A percentile compares a stretch with the other conserved stretches of the same genome.
phyloP scores from a whole-genome alignment of 2,797 vertebrate species.

The Peromyscus aztecus region DNA sequence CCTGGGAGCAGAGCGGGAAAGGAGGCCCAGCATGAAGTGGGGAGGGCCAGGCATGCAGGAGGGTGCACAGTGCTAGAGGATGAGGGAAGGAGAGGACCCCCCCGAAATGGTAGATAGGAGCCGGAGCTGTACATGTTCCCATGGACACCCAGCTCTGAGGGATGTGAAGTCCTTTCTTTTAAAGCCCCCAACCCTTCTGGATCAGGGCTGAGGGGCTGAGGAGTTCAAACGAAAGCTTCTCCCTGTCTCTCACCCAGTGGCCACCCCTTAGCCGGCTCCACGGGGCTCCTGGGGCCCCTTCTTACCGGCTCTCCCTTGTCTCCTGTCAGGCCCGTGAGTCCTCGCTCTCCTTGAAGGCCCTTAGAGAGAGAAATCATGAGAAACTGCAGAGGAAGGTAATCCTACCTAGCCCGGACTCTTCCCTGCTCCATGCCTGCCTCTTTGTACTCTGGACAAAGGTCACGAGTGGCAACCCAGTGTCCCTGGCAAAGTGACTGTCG shows the following conservation, averaged over 20 bases:
- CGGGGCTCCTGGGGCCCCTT: neutral
- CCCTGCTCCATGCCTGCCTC: neutral
- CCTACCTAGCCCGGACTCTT: neutral
- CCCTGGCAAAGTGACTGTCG: neutral
- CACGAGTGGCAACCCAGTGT: neutral
- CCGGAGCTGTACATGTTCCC: neutral
- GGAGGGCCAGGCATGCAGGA: neutral
- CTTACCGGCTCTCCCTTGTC: slow-evolving; percentile 96
- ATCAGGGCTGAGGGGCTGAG: neutral
- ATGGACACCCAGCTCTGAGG: neutral
- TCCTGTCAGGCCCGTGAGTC: slow-evolving; percentile 90
- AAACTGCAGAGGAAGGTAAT: neutral
- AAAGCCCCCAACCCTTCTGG: neutral
- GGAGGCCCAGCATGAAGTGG: neutral
- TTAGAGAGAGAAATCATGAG: slow-evolving; percentile 85
- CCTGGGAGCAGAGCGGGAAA: neutral
- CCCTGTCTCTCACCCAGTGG: neutral
- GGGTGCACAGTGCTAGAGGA: rapidly evolving
- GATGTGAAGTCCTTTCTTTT: neutral
- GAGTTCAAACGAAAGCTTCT: neutral
- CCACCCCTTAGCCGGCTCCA: neutral
- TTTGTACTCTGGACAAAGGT: neutral
- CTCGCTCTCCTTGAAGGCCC: slow-evolving; percentile 96
- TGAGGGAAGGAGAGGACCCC: neutral
- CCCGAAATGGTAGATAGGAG: neutral